Conservation (phyloP, 2,113 vertebrate species). For the Lophura nycthemera region DNA sequence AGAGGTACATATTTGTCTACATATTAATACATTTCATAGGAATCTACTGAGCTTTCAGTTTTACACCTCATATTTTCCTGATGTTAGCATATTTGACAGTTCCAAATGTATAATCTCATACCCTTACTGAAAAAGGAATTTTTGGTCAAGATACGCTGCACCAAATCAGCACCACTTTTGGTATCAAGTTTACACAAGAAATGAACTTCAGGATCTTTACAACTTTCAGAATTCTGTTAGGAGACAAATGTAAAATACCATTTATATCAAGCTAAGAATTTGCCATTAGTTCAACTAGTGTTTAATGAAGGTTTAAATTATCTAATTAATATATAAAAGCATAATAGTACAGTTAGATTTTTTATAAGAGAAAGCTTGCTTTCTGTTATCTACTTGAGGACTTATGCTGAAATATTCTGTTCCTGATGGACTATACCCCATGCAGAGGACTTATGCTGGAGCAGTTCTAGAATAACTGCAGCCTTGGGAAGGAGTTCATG, state of each 20-base stretch:
- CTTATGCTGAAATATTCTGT: not conserved
- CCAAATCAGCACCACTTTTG: not conserved
- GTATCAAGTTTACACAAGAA: not conserved
- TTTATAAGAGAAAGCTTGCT: not conserved
- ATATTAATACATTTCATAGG: not conserved
- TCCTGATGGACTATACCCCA: not conserved
- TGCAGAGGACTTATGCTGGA: not conserved
- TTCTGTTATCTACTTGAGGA: not conserved
- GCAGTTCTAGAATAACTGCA: not conserved
- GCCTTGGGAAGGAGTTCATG: not conserved
- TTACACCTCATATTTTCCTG: not conserved
- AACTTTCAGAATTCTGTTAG: not conserved
- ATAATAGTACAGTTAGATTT: not conserved
- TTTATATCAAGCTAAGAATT: not conserved
- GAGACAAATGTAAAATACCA: not conserved
- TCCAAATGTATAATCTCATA: not conserved
- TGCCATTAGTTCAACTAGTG: not conserved
- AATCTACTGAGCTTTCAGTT: not conserved
- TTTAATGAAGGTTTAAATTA: not conserved
- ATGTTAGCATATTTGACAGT: not conserved
- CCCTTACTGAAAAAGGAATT: not conserved
- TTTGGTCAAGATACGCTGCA: not conserved
- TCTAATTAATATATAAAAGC: not conserved
- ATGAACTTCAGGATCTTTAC: not conserved
- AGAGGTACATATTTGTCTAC: not conserved